Conservation (phyloP, 2,888 invertebrate species). For the Caenorhabditis imperialis region DNA sequence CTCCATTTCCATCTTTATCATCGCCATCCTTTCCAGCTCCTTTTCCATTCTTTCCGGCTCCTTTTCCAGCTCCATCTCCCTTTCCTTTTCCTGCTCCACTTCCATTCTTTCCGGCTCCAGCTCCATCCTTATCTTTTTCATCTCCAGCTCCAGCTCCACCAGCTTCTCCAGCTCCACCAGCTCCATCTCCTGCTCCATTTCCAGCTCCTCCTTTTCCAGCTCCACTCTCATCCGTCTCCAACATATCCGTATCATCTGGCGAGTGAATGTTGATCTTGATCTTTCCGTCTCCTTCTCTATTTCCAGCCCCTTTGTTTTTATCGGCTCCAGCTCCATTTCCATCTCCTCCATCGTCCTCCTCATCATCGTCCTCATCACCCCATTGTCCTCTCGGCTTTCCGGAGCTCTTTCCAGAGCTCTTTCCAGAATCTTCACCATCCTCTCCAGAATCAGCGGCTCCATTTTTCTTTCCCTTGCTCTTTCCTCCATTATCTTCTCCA, state of each 20-base stretch:
- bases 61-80: background rate
- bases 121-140: background rate
- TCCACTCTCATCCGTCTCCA: conserved; percentile 20
- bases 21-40: background rate
- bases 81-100: background rate
- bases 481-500: too few relatives aligned
- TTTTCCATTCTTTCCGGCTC: conserved; percentile 3
- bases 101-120: background rate
- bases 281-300: background rate
- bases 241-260: conserved; percentile 17
- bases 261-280: too few relatives aligned
- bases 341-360: conserved; percentile 3
- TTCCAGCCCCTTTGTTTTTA: background rate
- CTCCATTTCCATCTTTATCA: background rate
- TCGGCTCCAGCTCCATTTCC: conserved; percentile 5
- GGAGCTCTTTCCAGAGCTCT: too few relatives aligned
- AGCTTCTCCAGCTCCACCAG: conserved; percentile 4
- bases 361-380: conserved; percentile 12
- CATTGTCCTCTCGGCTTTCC: conserved; percentile 11
- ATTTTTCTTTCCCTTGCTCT: background rate
- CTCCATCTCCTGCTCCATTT: conserved; percentile 4
- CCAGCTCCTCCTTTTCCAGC: conserved; percentile 1
- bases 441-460: too few relatives aligned
- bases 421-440: too few relatives aligned
- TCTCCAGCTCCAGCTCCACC: conserved; percentile 10